phyloP scores from a whole-genome alignment of 2,888 invertebrate species.

The Eupithecia centaureata region DNA sequence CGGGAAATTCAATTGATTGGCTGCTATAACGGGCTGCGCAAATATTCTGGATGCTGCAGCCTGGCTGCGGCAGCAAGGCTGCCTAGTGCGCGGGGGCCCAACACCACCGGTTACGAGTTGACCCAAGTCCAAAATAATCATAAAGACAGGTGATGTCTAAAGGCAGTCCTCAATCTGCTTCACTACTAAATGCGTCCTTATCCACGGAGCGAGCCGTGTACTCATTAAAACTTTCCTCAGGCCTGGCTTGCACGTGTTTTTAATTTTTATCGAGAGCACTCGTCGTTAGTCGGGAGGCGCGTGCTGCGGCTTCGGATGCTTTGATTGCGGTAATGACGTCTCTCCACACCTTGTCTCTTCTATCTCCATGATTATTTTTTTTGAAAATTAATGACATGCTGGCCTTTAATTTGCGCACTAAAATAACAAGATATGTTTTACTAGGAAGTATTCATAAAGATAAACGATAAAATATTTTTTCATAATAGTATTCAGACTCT shows the following conservation, averaged over 20 bases:
- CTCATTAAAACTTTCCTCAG: conserved; percentile 84
- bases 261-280: conserved; percentile 84
- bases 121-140: neutral
- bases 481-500: neutral
- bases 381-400: conserved; percentile 69
- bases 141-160: neutral
- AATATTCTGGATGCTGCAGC: too few species aligned
- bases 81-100: too few species aligned
- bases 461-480: neutral
- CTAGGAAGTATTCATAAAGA: neutral
- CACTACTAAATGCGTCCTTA: conserved; percentile 34
- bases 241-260: conserved; percentile 83
- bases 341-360: conserved; percentile 68
- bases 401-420: conserved; percentile 60
- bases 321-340: conserved; percentile 84
- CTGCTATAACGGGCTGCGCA: too few species aligned
- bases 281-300: conserved; percentile 71
- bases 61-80: too few species aligned
- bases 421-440: conserved; percentile 32
- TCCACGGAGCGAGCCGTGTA: conserved; percentile 69
- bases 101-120: neutral
- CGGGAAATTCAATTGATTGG: too few species aligned
- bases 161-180: conserved; percentile 14
- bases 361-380: conserved; percentile 77
- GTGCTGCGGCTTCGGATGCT: conserved; percentile 72